Evolutionary conservation across 30 jellyfish, hydroid and myxozoan species (phyloP).

Genomic region (Aurelia aurita): DNA sequence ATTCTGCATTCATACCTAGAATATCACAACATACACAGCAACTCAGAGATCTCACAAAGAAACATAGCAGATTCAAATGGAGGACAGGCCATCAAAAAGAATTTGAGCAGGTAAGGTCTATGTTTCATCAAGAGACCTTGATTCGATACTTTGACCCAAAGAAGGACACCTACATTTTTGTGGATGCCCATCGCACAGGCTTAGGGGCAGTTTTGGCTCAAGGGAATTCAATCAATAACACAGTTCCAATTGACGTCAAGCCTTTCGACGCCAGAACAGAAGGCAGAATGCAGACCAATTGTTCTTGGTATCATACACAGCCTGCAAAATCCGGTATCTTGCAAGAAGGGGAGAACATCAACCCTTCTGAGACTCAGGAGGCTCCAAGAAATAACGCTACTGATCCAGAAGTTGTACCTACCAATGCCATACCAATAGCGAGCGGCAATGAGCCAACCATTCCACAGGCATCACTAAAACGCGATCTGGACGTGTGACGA

Average conservation of each 20-base stretch:
- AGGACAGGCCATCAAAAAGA: constrained; percentile 18
- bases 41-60: constrained; percentile 52
- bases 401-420: too few relatives aligned
- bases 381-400: too few relatives aligned
- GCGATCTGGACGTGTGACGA: too few relatives aligned
- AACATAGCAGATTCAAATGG: constrained; percentile 37
- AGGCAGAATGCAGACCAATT: constrained; percentile 24
- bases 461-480: too few relatives aligned
- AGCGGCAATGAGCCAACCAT: too few relatives aligned
- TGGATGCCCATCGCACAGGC: constrained; percentile 53
- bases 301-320: too few relatives aligned
- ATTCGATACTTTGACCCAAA: constrained; percentile 52
- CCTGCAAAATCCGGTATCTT: too few relatives aligned
- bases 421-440: too few relatives aligned
- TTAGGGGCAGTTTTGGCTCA: constrained; percentile 45
- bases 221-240: background rate
- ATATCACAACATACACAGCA: constrained; percentile 20
- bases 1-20: constrained; percentile 53
- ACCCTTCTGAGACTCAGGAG: too few relatives aligned
- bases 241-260: constrained; percentile 4
- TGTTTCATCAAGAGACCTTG: constrained; percentile 26
- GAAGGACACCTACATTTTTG: constrained; percentile 13
- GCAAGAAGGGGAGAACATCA: too few relatives aligned
- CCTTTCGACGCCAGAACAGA: constrained; percentile 35
- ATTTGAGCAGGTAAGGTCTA: constrained; percentile 27